Evolutionary conservation across 2,113 vertebrate genomes (phyloP), one percentile per base, ranked within the genome.

Genomic region (Platysternon megacephalum): DNA sequence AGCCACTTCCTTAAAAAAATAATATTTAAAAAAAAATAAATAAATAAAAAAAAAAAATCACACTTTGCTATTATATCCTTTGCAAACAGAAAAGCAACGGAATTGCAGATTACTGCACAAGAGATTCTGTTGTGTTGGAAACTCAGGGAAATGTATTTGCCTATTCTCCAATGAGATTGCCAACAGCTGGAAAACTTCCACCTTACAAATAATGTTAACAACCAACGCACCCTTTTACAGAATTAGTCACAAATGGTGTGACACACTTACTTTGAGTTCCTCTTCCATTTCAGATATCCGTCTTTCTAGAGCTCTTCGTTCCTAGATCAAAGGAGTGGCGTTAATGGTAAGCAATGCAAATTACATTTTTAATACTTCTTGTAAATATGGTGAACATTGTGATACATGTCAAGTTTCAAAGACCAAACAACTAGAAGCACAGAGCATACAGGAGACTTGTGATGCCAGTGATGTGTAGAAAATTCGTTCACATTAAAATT

Each of bases 221-320:
- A n/a, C 14, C 46, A 58, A 49, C 11, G 28, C 65, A 85, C 39
- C n/a, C 0, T 49, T 13, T 17, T 56, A 92, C 12, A 28, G 2
- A 4, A n/a, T 74, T 80, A 5, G 4, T 76, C 82, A 94, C 48
- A 87, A 82, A 24, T 3, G 94, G 55, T 56, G 86, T 19, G 22
- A 0, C 44, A 35, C 56, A 98, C 98, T 98, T 99, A 99, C 99
- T 99, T 99, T 99, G 88, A 99, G 99, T 97, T 99, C 99, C 98
- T 99, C 99, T 98, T 99, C 99, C 99, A 99, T 99, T 98, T 99
- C 99, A 99, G 99, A 99, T 98, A 99, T 99, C 99, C 99, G 99
- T 99, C 99, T 99, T 99, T 99, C 99, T 98, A 99, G 98, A 89
- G 99, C 99, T 98, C 99, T 99, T 99, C 99, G 99, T 99, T 99